Conservation (phyloP, 2,113 vertebrate species). For the Rallus limicola region DNA sequence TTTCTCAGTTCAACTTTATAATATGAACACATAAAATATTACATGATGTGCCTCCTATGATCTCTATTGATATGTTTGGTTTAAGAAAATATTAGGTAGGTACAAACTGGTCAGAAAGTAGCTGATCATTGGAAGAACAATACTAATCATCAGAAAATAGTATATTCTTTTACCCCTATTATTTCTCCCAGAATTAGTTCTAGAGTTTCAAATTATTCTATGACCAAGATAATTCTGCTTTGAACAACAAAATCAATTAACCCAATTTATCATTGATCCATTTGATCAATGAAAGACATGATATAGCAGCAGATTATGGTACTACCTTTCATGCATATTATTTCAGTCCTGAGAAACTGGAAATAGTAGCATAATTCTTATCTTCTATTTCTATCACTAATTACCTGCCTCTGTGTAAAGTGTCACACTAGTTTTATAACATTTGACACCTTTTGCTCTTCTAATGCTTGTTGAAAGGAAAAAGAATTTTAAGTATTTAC, state of each 20-base stretch:
- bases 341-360: background rate
- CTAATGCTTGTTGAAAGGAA: background rate
- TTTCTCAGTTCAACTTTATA: background rate
- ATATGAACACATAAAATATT: background rate
- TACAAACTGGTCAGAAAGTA: background rate
- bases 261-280: background rate
- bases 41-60: background rate
- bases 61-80: background rate
- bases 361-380: background rate
- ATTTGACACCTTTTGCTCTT: background rate
- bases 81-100: background rate
- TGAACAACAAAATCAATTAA: background rate
- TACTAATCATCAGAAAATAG: background rate
- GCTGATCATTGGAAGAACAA: background rate
- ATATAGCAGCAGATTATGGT: background rate
- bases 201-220: background rate
- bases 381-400: background rate
- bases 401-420: background rate
- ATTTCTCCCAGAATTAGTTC: background rate
- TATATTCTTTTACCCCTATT: background rate
- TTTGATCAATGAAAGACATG: background rate
- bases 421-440: background rate
- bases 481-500: background rate
- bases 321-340: background rate
- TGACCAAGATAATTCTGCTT: background rate